These are phyloP conservation scores for Enteromius unitaeniatus DNA, from an alignment of 2,797 vertebrate species.

Conservation along the genomic window DNA sequence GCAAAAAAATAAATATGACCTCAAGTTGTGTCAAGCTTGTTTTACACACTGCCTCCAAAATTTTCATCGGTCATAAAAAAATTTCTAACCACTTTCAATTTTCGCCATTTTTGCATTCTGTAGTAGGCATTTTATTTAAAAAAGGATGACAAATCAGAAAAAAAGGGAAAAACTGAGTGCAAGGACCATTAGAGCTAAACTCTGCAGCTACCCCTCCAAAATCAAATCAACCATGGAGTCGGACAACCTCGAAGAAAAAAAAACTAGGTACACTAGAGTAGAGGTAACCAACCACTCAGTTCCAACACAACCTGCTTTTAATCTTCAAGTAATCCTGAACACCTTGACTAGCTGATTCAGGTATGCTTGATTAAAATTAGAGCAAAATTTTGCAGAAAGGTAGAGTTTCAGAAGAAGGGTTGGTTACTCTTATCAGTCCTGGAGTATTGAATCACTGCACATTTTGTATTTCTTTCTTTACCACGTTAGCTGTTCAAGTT, in stretches of 20 bases:
- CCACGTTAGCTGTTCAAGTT: neutral
- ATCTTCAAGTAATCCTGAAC: constrained; percentile 1
- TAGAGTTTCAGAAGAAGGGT: neutral
- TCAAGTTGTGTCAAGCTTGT: too few species aligned
- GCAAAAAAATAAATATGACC: too few species aligned
- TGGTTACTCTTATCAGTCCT: neutral
- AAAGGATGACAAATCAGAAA: too few species aligned
- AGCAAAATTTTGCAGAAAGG: neutral
- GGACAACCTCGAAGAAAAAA: neutral
- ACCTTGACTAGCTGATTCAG: neutral
- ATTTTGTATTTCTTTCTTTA: neutral
- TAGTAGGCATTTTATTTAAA: too few species aligned
- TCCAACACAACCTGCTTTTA: neutral
- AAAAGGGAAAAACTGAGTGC: too few species aligned
- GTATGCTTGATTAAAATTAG: neutral
- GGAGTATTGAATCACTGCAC: too few species aligned
- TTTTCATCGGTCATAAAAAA: too few species aligned
- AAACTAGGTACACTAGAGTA: neutral
- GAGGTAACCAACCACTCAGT: neutral
- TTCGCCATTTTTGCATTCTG: too few species aligned
- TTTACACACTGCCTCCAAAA: too few species aligned
- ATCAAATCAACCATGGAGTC: neutral
- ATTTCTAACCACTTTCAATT: too few species aligned
- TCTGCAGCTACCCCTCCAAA: neutral
- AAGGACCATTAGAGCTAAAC: neutral